These are phyloP conservation scores for Tenthredo livida DNA, from an alignment of 2,888 invertebrate species.

Conservation along the genomic window DNA sequence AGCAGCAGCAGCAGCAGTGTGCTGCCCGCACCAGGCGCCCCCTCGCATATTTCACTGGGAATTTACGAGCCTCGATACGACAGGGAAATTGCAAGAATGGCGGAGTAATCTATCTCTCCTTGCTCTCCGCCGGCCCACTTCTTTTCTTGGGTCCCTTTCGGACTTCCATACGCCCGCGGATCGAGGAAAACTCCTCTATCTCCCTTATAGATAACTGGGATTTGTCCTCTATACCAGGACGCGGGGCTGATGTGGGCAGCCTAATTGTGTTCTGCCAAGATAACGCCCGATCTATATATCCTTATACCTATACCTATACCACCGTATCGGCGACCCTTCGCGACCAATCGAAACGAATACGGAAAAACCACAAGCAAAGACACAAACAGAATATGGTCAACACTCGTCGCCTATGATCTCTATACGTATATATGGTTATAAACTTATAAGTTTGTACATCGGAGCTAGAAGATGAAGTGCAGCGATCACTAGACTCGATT, in stretches of 20 bases:
- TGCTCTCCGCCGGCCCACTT: slow-evolving; percentile 75
- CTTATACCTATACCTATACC: slow-evolving; percentile 35
- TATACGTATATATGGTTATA: neutral
- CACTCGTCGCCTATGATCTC: neutral
- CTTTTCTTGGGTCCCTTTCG: slow-evolving; percentile 68
- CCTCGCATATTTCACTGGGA: slow-evolving; percentile 90
- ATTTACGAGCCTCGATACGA: slow-evolving; percentile 95
- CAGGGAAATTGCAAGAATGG: slow-evolving; percentile 96
- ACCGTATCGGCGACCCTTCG: neutral
- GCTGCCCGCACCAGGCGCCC: slow-evolving; percentile 79
- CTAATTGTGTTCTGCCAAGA: slow-evolving; percentile 69
- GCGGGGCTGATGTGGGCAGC: slow-evolving; percentile 63
- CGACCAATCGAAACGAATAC: neutral
- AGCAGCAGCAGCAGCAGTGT: slow-evolving; percentile 74
- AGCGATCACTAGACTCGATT: slow-evolving; percentile 12
- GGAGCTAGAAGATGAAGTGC: neutral
- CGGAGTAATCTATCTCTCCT: slow-evolving; percentile 91
- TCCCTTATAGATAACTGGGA: slow-evolving; percentile 72
- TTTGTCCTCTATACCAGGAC: slow-evolving; percentile 71
- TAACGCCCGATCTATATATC: slow-evolving; percentile 33
- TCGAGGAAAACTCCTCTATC: slow-evolving; percentile 69
- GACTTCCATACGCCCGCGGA: slow-evolving; percentile 61
- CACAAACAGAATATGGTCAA: slow-evolving; percentile 4
- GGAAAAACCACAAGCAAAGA: neutral
- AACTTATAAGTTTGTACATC: neutral